phyloP scores from a whole-genome alignment of 2,797 vertebrate genomes.

The Mionectes olivaceus region DNA sequence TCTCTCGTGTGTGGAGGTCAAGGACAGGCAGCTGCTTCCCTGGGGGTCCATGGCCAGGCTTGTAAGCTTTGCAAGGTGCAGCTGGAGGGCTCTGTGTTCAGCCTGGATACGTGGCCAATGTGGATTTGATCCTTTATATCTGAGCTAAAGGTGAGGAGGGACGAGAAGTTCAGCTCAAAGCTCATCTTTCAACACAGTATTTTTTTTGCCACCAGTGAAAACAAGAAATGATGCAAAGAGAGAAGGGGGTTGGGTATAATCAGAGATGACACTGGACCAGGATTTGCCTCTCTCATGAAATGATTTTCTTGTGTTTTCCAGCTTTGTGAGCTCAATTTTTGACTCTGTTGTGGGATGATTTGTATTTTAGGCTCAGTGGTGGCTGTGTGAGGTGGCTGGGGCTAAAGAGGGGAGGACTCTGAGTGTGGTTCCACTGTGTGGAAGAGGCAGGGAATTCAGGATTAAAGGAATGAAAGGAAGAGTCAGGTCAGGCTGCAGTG shows the following conservation, averaged over 20 bases:
- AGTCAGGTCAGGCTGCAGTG: neutral
- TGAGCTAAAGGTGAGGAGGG: neutral
- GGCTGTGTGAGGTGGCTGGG: neutral
- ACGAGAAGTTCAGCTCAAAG: neutral
- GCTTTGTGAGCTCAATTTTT: neutral
- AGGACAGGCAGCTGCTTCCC: neutral
- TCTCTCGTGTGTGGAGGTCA: neutral
- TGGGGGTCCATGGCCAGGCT: neutral
- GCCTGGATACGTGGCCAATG: neutral
- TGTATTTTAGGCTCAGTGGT: neutral
- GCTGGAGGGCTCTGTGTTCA: neutral
- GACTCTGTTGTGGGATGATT: neutral
- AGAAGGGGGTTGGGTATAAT: neutral
- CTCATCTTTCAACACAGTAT: neutral
- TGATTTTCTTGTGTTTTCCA: neutral
- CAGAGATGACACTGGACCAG: neutral
- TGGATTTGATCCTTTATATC: neutral
- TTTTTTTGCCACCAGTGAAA: neutral
- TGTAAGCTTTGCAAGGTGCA: neutral
- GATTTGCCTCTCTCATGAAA: neutral
- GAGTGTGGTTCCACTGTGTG: neutral
- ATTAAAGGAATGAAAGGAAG: neutral
- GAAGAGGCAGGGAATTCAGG: rapidly evolving
- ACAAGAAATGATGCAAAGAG: neutral
- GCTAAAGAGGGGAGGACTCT: neutral